Base-by-base conservation (phyloP, 2,113 vertebrate species). In the Sardina pilchardus region DNA sequence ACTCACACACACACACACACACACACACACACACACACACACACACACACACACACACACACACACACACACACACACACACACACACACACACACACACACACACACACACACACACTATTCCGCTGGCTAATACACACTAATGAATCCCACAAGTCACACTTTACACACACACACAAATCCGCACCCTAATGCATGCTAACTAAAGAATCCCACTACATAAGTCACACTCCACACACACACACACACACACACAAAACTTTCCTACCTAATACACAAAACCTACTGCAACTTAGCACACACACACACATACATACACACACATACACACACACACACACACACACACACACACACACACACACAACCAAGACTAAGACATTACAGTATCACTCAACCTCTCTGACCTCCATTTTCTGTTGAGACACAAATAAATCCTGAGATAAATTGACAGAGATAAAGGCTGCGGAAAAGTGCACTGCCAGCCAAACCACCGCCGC, bases 401-500 rank as follows among this genome's bases (percentile, higher is more conserved):
- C 71, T 78, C 71, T 78, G 71, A 34, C 71, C 71, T 78, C 34
- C 71, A 78, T 78, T 78, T 78, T 78, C 71, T 78, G 71, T 78
- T 34, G 71, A 78, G 71, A 78, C 71, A 34, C 71, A 78, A 36
- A 78, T 78, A 78, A 78, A 78, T 78, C 71, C 71, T 36, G 71
- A 78, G 71, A 78, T 78, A 78, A 78, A 78, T 78, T 78, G 71
- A 75, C 67, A 75, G 30, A 75, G 67, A 78, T 78, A 78, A 78
- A 36, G 71, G 30, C 71, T 78, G 10, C 36, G 34, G 71, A 78
- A 78, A 78, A 36, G 71, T 34, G 71, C 71, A 78, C 9, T 36
- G 71, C 71, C 71, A 78, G 71, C 71, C 71, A 78, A 78, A 78
- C 10, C 71, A 78, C 26, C 30, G 39, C 16, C 43, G 30, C 6